phyloP scores from a whole-genome alignment of 1,140 invertebrate genomes.

The Wiebesia pumilae region DNA sequence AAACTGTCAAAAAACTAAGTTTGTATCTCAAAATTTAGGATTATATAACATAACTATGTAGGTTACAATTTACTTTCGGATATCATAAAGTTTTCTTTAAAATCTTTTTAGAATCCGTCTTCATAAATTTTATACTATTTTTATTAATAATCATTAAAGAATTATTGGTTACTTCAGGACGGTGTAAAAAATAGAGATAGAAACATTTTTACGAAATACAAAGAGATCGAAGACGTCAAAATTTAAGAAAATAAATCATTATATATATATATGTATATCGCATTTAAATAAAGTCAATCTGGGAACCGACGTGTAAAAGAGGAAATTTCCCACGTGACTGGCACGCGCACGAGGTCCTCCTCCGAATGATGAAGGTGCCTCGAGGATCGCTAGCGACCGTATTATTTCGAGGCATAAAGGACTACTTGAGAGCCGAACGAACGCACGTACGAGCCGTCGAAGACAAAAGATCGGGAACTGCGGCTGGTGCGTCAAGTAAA shows the following conservation, averaged over 20 bases:
- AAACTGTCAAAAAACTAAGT: no score
- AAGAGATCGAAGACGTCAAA: no score
- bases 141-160: no score
- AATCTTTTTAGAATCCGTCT: no score
- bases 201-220: no score
- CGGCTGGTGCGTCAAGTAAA: constrained; percentile 57
- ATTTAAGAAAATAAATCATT: constrained; percentile 2
- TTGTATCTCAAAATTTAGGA: no score
- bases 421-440: constrained; percentile 33
- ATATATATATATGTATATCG: neutral
- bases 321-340: constrained; percentile 39
- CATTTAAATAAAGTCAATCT: neutral
- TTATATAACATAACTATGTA: no score
- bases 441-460: constrained; percentile 53
- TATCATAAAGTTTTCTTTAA: no score
- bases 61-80: no score
- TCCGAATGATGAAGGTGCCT: neutral
- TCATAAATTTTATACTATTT: no score
- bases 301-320: neutral
- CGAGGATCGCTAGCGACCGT: constrained; percentile 20
- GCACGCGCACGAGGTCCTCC: constrained; percentile 6
- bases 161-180: no score
- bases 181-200: no score
- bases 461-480: constrained; percentile 30
- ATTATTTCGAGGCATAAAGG: constrained; percentile 47